Base-by-base conservation (phyloP, 2,888 invertebrate genomes). In the Tenthredo notha region DNA sequence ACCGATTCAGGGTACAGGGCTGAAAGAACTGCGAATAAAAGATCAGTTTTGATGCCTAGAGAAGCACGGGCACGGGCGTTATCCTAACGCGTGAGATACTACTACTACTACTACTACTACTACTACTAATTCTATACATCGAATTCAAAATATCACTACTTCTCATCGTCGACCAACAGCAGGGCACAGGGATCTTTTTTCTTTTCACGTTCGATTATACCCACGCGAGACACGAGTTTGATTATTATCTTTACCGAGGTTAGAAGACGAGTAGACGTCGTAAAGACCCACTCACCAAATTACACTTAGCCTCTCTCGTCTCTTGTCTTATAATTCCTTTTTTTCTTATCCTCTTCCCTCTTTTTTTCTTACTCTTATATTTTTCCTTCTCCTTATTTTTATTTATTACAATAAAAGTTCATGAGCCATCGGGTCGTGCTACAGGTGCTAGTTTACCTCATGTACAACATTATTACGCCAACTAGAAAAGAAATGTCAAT, bases 201-300 rank as follows among this genome's bases (percentile, higher is more conserved):
- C 4, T 29, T 37, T 70, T 4, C 15, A n/a, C 37, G 67, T 61
- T 61, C 43, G 43, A 74, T 74, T 43, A 43, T 43, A 74, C 72
- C 72, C 72, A 74, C 72, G 72, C 72, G 72, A 74, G 43, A 74
- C 72, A 43, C 77, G 77, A 54, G 54, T 77, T 33, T 33, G 77
- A 54, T 54, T 54, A 77, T 54, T 77, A 50, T 77, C 77, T 50
- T 54, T 33, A 50, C 77, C 54, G 77, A 29, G 75, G 43, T 5
- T 75, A 75, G 75, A 75, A 61, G 74, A 74, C 43, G 74, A 40
- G 47, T 47, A 50, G 77, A 77, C 50, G 43, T 74, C 72, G 72
- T 74, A 74, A 74, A 74, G 72, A 74, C 18, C 72, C 72, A 74
- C 72, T 74, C 72, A 74, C 72, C 72, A 74, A 74, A 74, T 74